A percentile compares a stretch with the other conserved stretches of the same genome.
Conservation (phyloP, 2,888 invertebrate species). For the Masnerella sp. region DNA sequence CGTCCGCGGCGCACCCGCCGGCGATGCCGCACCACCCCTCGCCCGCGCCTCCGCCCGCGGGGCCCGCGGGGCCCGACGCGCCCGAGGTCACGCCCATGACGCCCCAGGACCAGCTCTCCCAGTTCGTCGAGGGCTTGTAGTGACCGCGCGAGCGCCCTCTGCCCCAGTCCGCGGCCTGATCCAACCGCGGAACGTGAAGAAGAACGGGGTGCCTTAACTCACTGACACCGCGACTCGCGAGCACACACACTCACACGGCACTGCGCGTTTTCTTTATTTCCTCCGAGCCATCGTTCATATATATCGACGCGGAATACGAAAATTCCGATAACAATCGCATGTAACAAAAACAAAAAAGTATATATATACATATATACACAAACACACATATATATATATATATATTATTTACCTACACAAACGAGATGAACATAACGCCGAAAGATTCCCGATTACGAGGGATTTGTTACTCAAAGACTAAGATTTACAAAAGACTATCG, state of each 20-base stretch:
- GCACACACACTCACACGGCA: constrained; percentile 25
- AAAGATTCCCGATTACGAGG: constrained; percentile 46
- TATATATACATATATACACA: constrained; percentile 16
- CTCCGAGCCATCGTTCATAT: constrained; percentile 52
- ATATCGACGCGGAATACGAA: constrained; percentile 28
- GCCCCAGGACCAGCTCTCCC: constrained; percentile 95
- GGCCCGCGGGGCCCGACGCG: constrained; percentile 80
- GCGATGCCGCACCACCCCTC: constrained; percentile 75
- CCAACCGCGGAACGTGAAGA: constrained; percentile 29
- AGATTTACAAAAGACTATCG: constrained; percentile 62
- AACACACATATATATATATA: no score
- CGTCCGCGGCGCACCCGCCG: constrained; percentile 74
- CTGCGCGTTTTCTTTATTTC: constrained; percentile 52
- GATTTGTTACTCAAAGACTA: constrained; percentile 60
- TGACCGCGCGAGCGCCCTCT: constrained; percentile 76
- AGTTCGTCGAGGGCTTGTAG: constrained; percentile 97
- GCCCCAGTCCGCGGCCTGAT: constrained; percentile 6
- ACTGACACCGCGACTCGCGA: constrained; percentile 34
- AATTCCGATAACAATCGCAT: constrained; percentile 21
- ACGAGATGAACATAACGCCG: constrained; percentile 48
- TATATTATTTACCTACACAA: constrained; percentile 21
- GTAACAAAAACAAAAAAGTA: constrained; percentile 22
- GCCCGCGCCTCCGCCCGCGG: constrained; percentile 76
- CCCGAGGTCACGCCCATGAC: constrained; percentile 88
- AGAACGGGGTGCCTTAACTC: constrained; percentile 51